Conservation (phyloP, 2,888 invertebrate species). For the Microplitis manilae region DNA sequence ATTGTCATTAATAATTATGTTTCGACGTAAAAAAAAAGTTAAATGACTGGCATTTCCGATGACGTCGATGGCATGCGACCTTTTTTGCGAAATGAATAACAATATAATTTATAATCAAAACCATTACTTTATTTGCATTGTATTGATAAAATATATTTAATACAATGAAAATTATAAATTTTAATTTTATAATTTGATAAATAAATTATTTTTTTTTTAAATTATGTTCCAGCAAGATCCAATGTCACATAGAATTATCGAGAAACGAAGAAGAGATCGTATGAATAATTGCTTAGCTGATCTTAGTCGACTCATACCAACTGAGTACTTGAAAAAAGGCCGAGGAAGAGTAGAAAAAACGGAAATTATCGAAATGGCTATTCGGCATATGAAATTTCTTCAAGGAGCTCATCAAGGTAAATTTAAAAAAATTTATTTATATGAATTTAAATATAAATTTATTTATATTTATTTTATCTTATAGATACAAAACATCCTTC, state of each 20-base stretch:
- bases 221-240: constrained; percentile 85
- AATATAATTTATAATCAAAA: background rate
- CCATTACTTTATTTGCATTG: constrained; percentile 13
- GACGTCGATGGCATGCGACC: constrained; percentile 8
- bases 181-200: constrained; percentile 7
- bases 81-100: constrained; percentile 2
- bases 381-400: constrained; percentile 91
- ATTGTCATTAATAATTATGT: background rate
- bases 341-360: constrained; percentile 97
- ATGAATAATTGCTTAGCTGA: constrained; percentile 98
- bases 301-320: constrained; percentile 92
- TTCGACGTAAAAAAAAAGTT: constrained; percentile 15
- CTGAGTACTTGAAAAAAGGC: constrained; percentile 94
- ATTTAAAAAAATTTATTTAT: background rate
- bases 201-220: constrained; percentile 18
- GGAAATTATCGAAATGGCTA: constrained; percentile 98
- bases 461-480: constrained; percentile 23
- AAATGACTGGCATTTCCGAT: constrained; percentile 27
- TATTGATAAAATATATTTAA: constrained; percentile 10
- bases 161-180: constrained; percentile 5
- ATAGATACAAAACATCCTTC: constrained; percentile 62
- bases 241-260: constrained; percentile 97
- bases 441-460: background rate
- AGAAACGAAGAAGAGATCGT: constrained; percentile 93
- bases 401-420: constrained; percentile 77